phyloP scores from a whole-genome alignment of 2,797 vertebrate genomes.

The Lutjanus campechanus region DNA sequence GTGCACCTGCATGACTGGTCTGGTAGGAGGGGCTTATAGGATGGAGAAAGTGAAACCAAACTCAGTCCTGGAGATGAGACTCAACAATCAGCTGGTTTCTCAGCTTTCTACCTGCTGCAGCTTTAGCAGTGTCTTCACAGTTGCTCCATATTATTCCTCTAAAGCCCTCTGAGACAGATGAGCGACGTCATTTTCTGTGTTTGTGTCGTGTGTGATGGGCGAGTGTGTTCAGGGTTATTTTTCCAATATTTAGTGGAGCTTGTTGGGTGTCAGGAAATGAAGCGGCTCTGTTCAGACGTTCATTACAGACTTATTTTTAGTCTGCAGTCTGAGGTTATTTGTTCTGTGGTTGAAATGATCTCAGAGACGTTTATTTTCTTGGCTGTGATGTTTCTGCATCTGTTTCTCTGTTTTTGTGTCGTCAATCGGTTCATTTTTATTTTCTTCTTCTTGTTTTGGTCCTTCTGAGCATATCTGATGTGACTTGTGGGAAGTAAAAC shows the following conservation, averaged over 20 bases:
- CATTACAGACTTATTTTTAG: not conserved
- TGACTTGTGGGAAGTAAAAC: too few species aligned
- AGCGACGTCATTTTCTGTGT: not conserved
- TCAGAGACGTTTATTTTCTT: conserved; percentile 25
- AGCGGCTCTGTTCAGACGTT: not conserved
- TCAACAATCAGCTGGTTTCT: too few species aligned
- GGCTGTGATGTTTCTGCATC: not conserved
- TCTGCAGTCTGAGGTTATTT: conserved; percentile 3
- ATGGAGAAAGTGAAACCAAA: too few species aligned
- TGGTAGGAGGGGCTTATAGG: too few species aligned
- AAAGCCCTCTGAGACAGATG: not conserved
- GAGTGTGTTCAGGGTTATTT: not conserved
- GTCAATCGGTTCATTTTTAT: not conserved
- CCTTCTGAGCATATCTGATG: too few species aligned
- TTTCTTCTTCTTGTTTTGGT: not conserved
- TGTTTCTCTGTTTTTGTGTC: not conserved
- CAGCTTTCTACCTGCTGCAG: too few species aligned
- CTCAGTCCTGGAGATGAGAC: too few species aligned
- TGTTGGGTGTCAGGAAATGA: conserved; percentile 13
- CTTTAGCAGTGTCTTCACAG: too few species aligned
- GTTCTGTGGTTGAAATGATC: conserved; percentile 22
- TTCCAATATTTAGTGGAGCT: not conserved
- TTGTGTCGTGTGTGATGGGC: not conserved
- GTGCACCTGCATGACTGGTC: too few species aligned
- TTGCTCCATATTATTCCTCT: too few species aligned